These are phyloP conservation scores for Stylophora pistillata DNA, from an alignment of 64 coral and sea anemone species.

Conservation along the genomic window DNA sequence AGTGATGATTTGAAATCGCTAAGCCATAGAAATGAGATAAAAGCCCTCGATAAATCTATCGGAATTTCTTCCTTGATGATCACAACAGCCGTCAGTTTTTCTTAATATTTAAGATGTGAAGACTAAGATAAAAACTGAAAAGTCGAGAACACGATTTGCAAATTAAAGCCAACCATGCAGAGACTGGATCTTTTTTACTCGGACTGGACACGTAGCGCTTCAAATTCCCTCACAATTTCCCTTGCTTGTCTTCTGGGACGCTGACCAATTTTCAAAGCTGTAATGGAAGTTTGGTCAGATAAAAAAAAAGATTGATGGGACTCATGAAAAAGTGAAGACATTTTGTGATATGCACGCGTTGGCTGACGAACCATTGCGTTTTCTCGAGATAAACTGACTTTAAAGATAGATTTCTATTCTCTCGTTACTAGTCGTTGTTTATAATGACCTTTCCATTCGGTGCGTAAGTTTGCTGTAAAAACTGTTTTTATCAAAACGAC, in stretches of 20 bases:
- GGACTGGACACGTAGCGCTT: no score
- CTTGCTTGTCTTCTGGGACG: neutral
- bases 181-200: no score
- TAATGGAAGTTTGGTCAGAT: neutral
- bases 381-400: neutral
- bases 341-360: neutral
- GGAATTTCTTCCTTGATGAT: neutral
- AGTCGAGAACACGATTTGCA: no score
- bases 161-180: no score
- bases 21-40: neutral
- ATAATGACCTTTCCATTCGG: neutral
- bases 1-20: neutral
- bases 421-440: neutral
- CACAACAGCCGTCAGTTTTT: neutral
- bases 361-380: neutral
- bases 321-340: neutral
- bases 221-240: neutral
- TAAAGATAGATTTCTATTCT: neutral
- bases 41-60: neutral
- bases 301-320: neutral
- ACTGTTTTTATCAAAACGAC: constrained; percentile 25
- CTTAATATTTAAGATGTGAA: no score
- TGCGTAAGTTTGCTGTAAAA: constrained; percentile 7
- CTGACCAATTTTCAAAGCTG: neutral
- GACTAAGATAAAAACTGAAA: no score